A percentile compares a stretch with the other conserved stretches of the same genome.
Conservation (phyloP, 2,113 vertebrate species). For the Apteryx mantelli region DNA sequence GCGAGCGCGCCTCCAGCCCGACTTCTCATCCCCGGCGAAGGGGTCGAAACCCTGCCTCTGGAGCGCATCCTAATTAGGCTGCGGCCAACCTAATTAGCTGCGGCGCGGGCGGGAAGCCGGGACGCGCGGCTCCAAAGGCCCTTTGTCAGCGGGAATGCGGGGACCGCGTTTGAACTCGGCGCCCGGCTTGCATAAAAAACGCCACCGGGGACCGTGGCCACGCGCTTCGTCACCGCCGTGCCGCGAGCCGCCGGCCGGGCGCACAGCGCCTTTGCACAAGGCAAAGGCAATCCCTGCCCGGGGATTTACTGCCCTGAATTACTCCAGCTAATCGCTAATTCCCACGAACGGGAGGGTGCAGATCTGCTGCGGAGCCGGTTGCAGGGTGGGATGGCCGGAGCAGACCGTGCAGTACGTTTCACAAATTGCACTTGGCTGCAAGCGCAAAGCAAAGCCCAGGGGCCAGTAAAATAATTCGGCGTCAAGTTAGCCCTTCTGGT, state of each 20-base stretch:
- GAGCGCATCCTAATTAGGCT: constrained; percentile 27
- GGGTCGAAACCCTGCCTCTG: not conserved
- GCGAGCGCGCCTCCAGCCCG: not conserved
- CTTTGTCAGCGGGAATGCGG: not conserved
- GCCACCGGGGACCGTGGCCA: not conserved
- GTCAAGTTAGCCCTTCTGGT: not conserved
- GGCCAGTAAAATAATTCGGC: not conserved
- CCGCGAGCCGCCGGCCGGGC: not conserved
- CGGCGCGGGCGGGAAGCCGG: not conserved
- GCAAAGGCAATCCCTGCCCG: not conserved
- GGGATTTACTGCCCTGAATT: not conserved
- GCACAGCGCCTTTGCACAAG: rapidly evolving
- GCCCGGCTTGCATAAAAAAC: not conserved
- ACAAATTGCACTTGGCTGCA: no score
- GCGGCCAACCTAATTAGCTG: not conserved
- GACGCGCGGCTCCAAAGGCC: not conserved
- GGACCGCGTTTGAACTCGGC: not conserved
- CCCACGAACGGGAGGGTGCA: not conserved
- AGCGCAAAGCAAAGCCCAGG: not conserved
- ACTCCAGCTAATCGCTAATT: not conserved
- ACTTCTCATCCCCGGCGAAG: not conserved
- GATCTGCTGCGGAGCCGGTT: no score
- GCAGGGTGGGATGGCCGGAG: no score
- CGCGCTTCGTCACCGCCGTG: not conserved
- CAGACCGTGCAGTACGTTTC: no score